phyloP scores from a whole-genome alignment of 2,888 invertebrate species.

The Drosophila glabriapex region DNA sequence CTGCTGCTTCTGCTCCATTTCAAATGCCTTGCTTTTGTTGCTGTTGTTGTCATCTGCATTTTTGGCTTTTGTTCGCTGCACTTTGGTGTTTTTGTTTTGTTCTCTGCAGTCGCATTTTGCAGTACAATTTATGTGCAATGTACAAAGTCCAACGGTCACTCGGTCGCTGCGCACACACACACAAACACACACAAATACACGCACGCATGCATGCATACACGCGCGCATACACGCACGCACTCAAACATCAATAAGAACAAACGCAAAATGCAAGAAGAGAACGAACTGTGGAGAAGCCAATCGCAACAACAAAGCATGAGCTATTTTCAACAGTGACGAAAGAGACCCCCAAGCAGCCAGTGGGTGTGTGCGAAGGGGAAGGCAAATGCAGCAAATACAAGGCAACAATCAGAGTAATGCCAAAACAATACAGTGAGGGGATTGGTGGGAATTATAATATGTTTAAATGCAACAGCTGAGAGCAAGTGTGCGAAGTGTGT shows the following conservation, averaged over 20 bases:
- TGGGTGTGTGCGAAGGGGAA: conserved; percentile 16
- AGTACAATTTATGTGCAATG: conserved; percentile 76
- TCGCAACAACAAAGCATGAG: conserved; percentile 38
- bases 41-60: conserved; percentile 20
- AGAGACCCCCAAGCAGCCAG: conserved; percentile 30
- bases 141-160: conserved; percentile 78
- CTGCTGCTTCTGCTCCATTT: background rate
- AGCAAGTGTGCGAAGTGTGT: background rate
- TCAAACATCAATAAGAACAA: conserved; percentile 23
- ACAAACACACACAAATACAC: conserved; percentile 23
- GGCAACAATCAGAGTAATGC: conserved; percentile 30
- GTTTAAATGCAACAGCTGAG: conserved; percentile 23
- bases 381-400: conserved; percentile 15
- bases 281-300: conserved; percentile 32
- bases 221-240: conserved; percentile 11
- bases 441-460: conserved; percentile 25
- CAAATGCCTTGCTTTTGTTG: conserved; percentile 23
- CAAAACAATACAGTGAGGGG: background rate
- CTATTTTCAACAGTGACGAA: conserved; percentile 61
- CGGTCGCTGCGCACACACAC: conserved; percentile 56
- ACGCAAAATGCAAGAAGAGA: conserved; percentile 52
- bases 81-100: conserved; percentile 6
- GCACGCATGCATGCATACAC: conserved; percentile 14
- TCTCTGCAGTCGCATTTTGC: conserved; percentile 51
- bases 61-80: conserved; percentile 3